Evolutionary conservation across 2,797 vertebrate species (phyloP).

Genomic region (Anguilla pacifica): DNA sequence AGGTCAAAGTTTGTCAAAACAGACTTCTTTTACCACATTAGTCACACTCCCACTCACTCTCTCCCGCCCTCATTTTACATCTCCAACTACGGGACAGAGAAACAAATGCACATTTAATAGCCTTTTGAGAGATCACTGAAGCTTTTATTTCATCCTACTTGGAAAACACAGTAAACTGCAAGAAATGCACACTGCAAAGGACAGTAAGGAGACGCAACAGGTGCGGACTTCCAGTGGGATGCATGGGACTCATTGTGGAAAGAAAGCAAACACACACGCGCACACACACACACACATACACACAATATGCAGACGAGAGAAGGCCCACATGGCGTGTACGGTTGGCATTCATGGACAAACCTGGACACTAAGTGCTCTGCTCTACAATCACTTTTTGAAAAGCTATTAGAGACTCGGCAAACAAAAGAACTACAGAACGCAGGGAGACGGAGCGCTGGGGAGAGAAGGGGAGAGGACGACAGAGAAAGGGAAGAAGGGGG

Average conservation of each 20-base stretch:
- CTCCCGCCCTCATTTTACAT: not conserved
- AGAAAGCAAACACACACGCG: not conserved
- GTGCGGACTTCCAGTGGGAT: not conserved
- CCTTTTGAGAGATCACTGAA: not conserved
- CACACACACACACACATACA: not conserved
- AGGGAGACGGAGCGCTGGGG: not conserved
- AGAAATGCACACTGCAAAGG: not conserved
- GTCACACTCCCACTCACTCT: not conserved
- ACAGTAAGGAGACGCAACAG: not conserved
- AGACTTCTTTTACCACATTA: constrained; percentile 13
- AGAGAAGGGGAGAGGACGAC: constrained; percentile 25
- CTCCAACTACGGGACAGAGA: not conserved
- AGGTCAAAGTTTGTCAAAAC: constrained; percentile 23
- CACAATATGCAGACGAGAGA: not conserved
- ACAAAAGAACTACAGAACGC: constrained; percentile 3
- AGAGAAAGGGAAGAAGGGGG: not conserved
- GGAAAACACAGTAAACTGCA: not conserved
- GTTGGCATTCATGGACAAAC: constrained; percentile 17
- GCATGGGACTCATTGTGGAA: not conserved
- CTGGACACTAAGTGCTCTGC: constrained; percentile 9
- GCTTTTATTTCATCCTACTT: not conserved
- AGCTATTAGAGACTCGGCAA: constrained; percentile 7
- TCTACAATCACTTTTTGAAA: constrained; percentile 16
- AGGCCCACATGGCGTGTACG: constrained; percentile 29
- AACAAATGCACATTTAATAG: not conserved